Conservation (phyloP, 2,888 invertebrate genomes). For the Agrotis segetum region DNA sequence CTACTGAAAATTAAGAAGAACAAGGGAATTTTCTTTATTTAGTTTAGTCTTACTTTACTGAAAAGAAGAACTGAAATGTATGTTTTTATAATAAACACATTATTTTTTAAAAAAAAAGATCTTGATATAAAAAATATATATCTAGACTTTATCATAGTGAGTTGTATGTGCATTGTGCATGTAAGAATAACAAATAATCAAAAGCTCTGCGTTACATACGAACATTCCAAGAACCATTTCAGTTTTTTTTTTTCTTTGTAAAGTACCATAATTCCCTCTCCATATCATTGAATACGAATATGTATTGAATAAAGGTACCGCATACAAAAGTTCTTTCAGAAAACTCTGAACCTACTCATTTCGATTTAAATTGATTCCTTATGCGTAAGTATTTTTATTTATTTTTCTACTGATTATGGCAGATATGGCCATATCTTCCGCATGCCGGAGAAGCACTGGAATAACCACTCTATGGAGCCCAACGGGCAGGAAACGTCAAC, state of each 20-base stretch:
- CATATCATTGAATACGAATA: slow-evolving; percentile 23
- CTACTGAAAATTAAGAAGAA: slow-evolving; percentile 2
- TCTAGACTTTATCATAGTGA: too few species aligned
- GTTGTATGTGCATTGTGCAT: too few species aligned
- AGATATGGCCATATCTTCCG: too few species aligned
- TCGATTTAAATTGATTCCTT: slow-evolving; percentile 12
- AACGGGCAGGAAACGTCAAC: too few species aligned
- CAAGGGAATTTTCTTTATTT: background rate
- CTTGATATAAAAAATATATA: too few species aligned
- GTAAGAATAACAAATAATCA: background rate
- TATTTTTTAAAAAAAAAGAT: background rate
- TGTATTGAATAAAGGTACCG: slow-evolving; percentile 24
- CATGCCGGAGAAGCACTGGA: too few species aligned
- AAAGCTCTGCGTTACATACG: background rate
- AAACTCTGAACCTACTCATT: background rate
- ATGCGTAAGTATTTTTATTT: too few species aligned
- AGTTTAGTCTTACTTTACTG: background rate
- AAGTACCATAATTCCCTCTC: slow-evolving; percentile 28
- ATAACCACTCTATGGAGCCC: too few species aligned
- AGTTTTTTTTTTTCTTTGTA: slow-evolving; percentile 1
- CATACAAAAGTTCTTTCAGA: slow-evolving; percentile 6
- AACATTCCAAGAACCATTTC: slow-evolving; percentile 7
- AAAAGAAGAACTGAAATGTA: background rate
- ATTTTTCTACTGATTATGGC: too few species aligned
- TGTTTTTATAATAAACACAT: background rate